Evolutionary conservation across 2,888 invertebrate genomes (phyloP), one percentile per base, ranked within the genome.

Genomic region (Lycophotia porphyrea): DNA sequence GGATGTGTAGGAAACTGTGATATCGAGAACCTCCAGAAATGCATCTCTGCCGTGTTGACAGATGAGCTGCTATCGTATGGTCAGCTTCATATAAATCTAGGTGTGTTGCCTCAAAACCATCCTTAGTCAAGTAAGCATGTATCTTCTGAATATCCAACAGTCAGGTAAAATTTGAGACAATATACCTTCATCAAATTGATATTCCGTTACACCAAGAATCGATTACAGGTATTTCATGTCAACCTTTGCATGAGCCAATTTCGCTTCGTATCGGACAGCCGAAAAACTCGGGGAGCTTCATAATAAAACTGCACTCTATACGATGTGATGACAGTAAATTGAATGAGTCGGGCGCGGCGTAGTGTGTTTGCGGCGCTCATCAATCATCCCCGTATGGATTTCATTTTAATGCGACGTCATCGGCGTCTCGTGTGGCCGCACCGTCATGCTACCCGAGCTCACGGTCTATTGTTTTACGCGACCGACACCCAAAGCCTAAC

Each of bases 321-420:
- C 81, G 80, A 76, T 82, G 78, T 82, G 86, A 85, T 85, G 87
- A 95, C 95, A 94, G 95, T 90, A 95, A 96, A 96, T 95, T 95
- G 96, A 96, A 95, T 93, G 93, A 93, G 93, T 89, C 91, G 91
- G 94, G 94, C 91, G 93, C 90, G 93, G 93, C 92, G 90, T 81
- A 76, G 78, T 91, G 90, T 95, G 95, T 96, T 95, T 96, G 94
- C 94, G 82, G 87, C 89, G 87, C 92, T 96, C 96, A 96, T 96
- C 96, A 96, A 96, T 96, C 96, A 96, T 93, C 90, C 92, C 90
- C 91, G 94, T 95, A 93, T 95, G 95, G 95, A 95, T 95, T 95
- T 95, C 95, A 93, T 95, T 96, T 95, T 96, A 96, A 95, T 94
- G 96, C 96, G 94, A 87, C 94, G 96, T 95, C 96, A 96, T 94